Evolutionary conservation across 1,140 invertebrate species (phyloP), one percentile per base, ranked within the genome.

Genomic region (Calephelis virginiensis): DNA sequence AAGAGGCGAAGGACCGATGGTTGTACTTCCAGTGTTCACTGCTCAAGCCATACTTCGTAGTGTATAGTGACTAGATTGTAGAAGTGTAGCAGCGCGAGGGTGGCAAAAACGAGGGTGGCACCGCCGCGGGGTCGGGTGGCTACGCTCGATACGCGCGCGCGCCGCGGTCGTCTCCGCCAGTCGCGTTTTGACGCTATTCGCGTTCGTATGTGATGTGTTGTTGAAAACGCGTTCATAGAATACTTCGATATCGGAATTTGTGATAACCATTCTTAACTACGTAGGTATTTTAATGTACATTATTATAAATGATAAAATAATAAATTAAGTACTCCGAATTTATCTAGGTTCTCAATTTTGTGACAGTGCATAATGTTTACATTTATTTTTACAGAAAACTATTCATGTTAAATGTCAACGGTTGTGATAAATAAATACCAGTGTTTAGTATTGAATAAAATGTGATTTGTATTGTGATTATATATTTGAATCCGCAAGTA

Each of bases 141-240:
- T 66, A 77, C 86, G 85, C 72, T 87, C 85, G 76, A 88, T 86
- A 87, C 87, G 85, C 85, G 85, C 87, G 87, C 83, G 86, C 87
- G 83, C 85, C 76, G 76, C 78, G 73, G 70, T 70, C 63, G 61
- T 59, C 62, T 49, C 63, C 71, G 66, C 74, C 81, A 89, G 85
- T 90, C 85, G 86, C 81, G 77, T 83, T 84, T 79, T 72, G 78
- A 83, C 78, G 77, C 75, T 74, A 75, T 69, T 80, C 76, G 79
- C 67, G 79, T 77, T 68, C 71, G 76, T 76, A 67, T 60, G 49
- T 45, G 37, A 17, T 46, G 61, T 47, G 17, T 48, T 11, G 68
- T 74, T 78, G 71, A 72, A 78, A 71, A 73, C 72, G 73, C 71
- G 80, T 66, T 14, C 40, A 38, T 43, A 71, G 73, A 84, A 83